Evolutionary conservation across 1,140 invertebrate genomes (phyloP), one percentile per base, ranked within the genome.

Genomic region (Anagrus nilaparvatae): DNA sequence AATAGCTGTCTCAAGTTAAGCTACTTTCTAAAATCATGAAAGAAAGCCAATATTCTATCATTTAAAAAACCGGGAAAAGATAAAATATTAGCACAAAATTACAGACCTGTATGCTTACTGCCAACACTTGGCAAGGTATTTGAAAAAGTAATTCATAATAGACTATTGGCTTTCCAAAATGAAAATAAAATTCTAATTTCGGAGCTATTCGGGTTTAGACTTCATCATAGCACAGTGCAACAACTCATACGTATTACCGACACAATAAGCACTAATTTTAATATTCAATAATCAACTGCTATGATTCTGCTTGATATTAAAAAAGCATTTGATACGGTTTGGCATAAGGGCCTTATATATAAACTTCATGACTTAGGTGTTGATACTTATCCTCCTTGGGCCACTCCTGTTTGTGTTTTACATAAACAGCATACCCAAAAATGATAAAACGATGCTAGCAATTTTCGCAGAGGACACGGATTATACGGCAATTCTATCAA

Each of bases 31-130:
- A 4, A 12, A 0, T 1, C 6, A 1, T 66, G 59, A 59, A 69
- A 69, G 54, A 37, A 48, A 13, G 63, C 57, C 3, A 58, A 44
- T 3, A 46, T 67, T 6, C 52, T 66, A 9, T 46, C 57, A 1
- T 58, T 70, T 19, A 54, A 37, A 1, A 69, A 70, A 52, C 55
- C 58, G 3, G 52, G 55, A 5, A 69, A 72, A 54, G 33, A 54
- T 18, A 29, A 37, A 18, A 40, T 27, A n/a, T 23, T 29, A 9
- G 44, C 55, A 3, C 12, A 12, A 12, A 57, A 39, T 28, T 62
- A 63, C 33, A 46, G 62, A 23, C 62, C 61, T 13, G 65, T 63
- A 13, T 53, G 52, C 37, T 45, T 63, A 0, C 51, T 63, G 5
- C 31, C 41, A 12, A 48, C 44, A 3, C n/a, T 60, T 1, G 49